Evolutionary conservation across 2,113 vertebrate species (phyloP).

Genomic region (Rhagologus leucostigma): DNA sequence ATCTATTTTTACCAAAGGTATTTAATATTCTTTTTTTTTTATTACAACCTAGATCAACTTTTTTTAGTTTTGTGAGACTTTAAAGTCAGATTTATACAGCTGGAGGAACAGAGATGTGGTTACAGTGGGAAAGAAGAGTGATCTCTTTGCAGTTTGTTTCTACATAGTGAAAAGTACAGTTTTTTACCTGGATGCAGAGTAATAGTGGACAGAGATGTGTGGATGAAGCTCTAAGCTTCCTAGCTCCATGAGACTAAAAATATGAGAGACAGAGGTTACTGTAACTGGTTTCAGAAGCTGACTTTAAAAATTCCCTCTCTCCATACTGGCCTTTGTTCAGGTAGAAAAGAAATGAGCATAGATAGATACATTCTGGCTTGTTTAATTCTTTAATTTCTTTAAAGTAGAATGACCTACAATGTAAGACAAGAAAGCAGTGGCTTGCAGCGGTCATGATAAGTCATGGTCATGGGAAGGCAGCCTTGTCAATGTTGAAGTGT

Average conservation of each 20-base stretch:
- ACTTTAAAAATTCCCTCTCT: background rate
- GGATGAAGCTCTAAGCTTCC: conserved; percentile 2
- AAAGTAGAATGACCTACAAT: background rate
- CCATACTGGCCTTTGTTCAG: background rate
- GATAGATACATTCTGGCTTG: conserved; percentile 32
- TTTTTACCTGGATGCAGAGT: conserved; percentile 32
- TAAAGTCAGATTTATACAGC: conserved; percentile 66
- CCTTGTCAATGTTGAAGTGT: conserved; percentile 33
- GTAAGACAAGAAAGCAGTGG: background rate
- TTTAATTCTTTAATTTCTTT: conserved; percentile 52
- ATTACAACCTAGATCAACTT: conserved; percentile 75
- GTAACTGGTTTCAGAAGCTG: background rate
- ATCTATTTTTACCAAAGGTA: conserved; percentile 90
- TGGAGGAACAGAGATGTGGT: conserved; percentile 56
- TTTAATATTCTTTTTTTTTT: conserved; percentile 84
- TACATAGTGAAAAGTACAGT: conserved; percentile 32
- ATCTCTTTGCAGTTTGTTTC: conserved; percentile 62
- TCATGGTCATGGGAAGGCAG: background rate
- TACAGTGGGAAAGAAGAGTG: conserved; percentile 43
- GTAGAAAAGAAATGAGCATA: conserved; percentile 1
- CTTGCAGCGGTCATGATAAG: background rate
- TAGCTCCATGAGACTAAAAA: background rate
- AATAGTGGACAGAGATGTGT: background rate
- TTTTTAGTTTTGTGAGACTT: conserved; percentile 76
- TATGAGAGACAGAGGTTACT: background rate